These are phyloP conservation scores for Pseudois nayaur DNA, from an alignment of 2,113 vertebrate species.

Conservation along the genomic window DNA sequence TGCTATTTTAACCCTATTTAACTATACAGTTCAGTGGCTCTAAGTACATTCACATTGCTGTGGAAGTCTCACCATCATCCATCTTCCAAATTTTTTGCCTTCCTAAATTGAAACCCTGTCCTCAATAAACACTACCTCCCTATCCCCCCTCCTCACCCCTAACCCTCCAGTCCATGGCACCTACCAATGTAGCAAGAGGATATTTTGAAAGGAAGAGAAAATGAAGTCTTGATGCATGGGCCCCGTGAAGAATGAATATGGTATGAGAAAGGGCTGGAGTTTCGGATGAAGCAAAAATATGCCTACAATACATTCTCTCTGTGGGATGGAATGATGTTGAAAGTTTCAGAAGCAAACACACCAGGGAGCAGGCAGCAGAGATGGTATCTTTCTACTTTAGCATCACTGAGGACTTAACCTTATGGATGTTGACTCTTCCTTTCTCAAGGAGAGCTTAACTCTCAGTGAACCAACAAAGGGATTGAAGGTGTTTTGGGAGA, in stretches of 20 bases:
- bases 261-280: neutral
- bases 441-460: neutral
- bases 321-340: neutral
- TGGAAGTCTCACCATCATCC: neutral
- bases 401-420: neutral
- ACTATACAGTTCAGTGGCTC: neutral
- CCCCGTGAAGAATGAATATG: neutral
- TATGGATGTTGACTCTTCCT: neutral
- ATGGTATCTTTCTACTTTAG: neutral
- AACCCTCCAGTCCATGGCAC: neutral
- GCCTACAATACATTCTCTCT: neutral
- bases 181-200: neutral
- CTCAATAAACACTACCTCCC: neutral
- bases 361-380: neutral
- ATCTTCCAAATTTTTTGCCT: neutral
- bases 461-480: neutral
- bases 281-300: neutral
- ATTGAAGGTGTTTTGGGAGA: neutral
- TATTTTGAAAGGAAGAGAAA: neutral
- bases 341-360: neutral
- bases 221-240: neutral
- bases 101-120: neutral
- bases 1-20: neutral
- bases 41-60: neutral
- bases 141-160: neutral